Percentiles rank a stretch among this genome's conserved stretches.
These are phyloP conservation scores for Byasa hedistus DNA, from an alignment of 2,888 invertebrate species.

Conservation along the genomic window DNA sequence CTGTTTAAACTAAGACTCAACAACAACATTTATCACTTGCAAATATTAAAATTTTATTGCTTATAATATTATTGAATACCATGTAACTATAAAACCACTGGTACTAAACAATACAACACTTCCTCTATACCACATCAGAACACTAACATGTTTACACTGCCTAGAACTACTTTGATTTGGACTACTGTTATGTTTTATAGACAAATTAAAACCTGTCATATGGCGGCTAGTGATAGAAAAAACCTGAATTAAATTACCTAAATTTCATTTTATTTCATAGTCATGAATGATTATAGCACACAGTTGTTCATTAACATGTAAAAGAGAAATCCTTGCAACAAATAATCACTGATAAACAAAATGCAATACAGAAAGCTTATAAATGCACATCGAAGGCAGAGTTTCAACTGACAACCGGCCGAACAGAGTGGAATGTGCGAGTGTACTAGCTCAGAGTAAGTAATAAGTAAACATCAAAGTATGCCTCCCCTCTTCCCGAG, in stretches of 20 bases:
- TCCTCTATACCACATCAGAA: conserved; percentile 31
- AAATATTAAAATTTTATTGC: too few species aligned
- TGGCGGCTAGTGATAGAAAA: conserved; percentile 18
- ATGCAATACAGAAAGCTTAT: conserved; percentile 57
- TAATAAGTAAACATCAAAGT: conserved; percentile 68
- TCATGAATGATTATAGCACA: conserved; percentile 53
- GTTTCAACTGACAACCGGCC: conserved; percentile 46
- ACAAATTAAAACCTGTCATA: conserved; percentile 20
- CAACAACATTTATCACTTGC: too few species aligned
- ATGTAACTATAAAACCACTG: neutral
- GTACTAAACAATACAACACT: conserved; percentile 2
- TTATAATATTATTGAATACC: neutral
- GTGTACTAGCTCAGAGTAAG: conserved; percentile 69
- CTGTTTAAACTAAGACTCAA: neutral
- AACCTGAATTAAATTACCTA: conserved; percentile 50
- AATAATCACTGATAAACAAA: conserved; percentile 53
- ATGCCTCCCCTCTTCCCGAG: conserved; percentile 58
- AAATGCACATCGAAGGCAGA: conserved; percentile 66
- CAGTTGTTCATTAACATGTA: conserved; percentile 56
- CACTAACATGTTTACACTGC: conserved; percentile 44
- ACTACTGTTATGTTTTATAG: conserved; percentile 30
- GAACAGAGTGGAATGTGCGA: conserved; percentile 71
- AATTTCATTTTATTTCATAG: conserved; percentile 78
- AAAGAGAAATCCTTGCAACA: conserved; percentile 49
- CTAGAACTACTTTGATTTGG: conserved; percentile 35